Conservation (phyloP, 2,113 vertebrate genomes). For the Xyliphius kryptos region DNA sequence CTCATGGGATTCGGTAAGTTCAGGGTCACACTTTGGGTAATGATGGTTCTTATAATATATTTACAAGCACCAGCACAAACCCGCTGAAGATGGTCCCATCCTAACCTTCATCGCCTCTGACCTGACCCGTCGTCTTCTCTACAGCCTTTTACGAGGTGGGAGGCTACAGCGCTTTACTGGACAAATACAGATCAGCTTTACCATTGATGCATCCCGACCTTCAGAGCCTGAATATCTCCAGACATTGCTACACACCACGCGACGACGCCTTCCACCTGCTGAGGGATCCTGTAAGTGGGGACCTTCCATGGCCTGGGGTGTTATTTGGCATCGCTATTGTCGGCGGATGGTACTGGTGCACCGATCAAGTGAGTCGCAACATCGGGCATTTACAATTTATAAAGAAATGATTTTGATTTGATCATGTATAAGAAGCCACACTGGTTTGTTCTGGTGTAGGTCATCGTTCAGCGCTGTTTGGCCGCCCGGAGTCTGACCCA, state of each 20-base stretch:
- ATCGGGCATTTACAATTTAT: too few relatives aligned
- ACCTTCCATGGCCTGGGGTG: constrained; percentile 82
- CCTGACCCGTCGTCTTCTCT: too few relatives aligned
- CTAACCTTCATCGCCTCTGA: too few relatives aligned
- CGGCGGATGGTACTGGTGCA: constrained; percentile 86
- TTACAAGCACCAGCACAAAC: too few relatives aligned
- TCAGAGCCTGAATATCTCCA: constrained; percentile 67
- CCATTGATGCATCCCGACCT: constrained; percentile 61
- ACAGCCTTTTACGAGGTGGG: constrained; percentile 79
- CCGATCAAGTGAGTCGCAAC: constrained; percentile 76
- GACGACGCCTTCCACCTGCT: constrained; percentile 76
- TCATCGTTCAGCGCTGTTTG: constrained; percentile 84
- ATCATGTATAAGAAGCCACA: too few relatives aligned
- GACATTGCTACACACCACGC: constrained; percentile 69
- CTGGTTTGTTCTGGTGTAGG: too few relatives aligned
- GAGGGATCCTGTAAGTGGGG: constrained; percentile 65
- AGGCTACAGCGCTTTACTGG: constrained; percentile 69
- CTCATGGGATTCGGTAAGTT: constrained; percentile 76
- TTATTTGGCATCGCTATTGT: constrained; percentile 78
- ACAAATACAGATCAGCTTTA: constrained; percentile 62
- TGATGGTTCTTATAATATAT: too few relatives aligned
- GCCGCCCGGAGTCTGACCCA: constrained; percentile 76
- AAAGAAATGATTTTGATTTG: too few relatives aligned
- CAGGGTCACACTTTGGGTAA: too few relatives aligned
- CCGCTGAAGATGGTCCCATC: too few relatives aligned